Evolutionary conservation across 2,113 vertebrate genomes (phyloP), one percentile per base, ranked within the genome.

Genomic region (Bagarius yarrelli): DNA sequence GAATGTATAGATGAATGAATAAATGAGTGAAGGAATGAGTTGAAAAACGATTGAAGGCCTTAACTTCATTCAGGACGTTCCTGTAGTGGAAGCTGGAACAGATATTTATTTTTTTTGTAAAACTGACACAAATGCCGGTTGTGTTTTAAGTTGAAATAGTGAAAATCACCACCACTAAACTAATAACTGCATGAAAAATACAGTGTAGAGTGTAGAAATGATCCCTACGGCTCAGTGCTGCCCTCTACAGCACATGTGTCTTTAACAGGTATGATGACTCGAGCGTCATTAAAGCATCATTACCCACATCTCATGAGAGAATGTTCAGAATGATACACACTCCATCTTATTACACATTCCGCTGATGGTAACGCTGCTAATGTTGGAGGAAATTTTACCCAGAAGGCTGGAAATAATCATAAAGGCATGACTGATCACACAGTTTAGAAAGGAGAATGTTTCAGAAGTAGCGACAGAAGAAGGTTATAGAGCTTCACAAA

Each of bases 381-480:
- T n/a, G n/a, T 18, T 19, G 16, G 44, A n/a, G 40, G n/a, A 61
- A 21, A 32, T 50, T 63, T 59, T 34, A 8, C 40, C 8, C 59
- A 47, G 40, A 47, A 60, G 56, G 56, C 15, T 76, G 74, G 14
- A 36, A 61, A 47, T 60, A 44, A 25, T 52, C n/a, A 69, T 47
- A 47, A 44, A 47, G 23, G 15, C 21, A 69, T 69, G 66, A 47
- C 36, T 69, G 36, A 47, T 69, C 40, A 25, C 53, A n/a, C 32
- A 76, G 23, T 59, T 74, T n/a, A 47, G 75, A 71, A 76, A 19
- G 21, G 12, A 44, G 23, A 74, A 52, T 8, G 56, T 78, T 67
- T 81, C 50, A 9, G n/a, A 76, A 11, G 32, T 59, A 56, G 57
- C 11, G 59, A 57, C 36, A 44, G 53, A 47, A 67, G 11, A 16